A percentile compares a stretch with the other conserved stretches of the same genome.
Conservation (phyloP, 2,888 invertebrate species). For the Macrophya alboannulata region DNA sequence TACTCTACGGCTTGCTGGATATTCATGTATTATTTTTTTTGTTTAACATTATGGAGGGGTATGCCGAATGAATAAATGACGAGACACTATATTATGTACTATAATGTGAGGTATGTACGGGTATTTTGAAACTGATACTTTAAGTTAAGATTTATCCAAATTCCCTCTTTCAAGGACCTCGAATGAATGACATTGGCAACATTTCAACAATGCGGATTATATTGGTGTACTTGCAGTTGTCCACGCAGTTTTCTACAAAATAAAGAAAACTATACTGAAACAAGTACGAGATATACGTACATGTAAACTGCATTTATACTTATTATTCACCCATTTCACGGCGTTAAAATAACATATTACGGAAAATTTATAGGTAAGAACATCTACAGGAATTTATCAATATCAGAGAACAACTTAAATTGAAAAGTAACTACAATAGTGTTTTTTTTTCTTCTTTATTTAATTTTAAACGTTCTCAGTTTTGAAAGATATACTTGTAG, state of each 20-base stretch:
- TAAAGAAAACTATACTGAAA: background rate
- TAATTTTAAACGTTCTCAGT: background rate
- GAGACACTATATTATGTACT: background rate
- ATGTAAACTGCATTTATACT: background rate
- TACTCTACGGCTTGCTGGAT: background rate
- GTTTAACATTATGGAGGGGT: background rate
- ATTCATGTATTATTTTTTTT: background rate
- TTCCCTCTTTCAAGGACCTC: background rate
- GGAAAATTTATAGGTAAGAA: background rate
- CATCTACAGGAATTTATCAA: no score
- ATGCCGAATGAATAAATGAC: background rate
- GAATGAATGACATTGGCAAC: constrained; percentile 9
- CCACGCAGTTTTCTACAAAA: constrained; percentile 20
- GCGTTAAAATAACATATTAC: background rate
- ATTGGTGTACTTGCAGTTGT: constrained; percentile 9
- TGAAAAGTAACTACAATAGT: no score
- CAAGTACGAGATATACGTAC: background rate
- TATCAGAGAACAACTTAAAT: no score
- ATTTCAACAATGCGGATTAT: constrained; percentile 3
- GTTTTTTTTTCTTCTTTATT: background rate
- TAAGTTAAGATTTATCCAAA: background rate
- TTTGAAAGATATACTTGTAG: background rate
- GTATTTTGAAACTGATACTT: background rate
- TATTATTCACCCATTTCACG: background rate
- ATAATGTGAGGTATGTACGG: background rate